Conservation (phyloP, 2,888 invertebrate genomes). For the Linnaemya vulpina region DNA sequence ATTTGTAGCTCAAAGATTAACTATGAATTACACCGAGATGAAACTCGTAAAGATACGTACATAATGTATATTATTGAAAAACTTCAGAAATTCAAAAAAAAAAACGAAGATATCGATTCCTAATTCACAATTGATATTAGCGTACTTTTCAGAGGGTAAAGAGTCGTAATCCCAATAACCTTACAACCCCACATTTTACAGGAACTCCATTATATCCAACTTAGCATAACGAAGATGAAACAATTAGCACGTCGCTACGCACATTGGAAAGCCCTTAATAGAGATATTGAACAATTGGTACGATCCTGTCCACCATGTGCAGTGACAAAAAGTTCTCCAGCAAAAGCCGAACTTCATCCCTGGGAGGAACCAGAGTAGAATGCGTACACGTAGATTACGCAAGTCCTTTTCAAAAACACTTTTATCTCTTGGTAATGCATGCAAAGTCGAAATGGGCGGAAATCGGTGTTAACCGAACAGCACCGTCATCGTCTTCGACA, state of each 20-base stretch:
- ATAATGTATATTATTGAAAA: not conserved
- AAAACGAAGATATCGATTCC: not conserved
- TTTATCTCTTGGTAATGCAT: not conserved
- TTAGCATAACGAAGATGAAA: not conserved
- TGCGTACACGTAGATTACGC: too few species aligned
- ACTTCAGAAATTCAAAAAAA: not conserved
- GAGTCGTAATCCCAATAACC: not conserved
- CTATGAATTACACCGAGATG: constrained; percentile 43
- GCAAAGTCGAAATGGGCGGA: constrained; percentile 1
- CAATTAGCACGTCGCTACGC: too few species aligned
- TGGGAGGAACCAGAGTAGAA: too few species aligned
- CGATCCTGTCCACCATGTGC: too few species aligned
- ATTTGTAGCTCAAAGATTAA: constrained; percentile 46
- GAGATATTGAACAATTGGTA: not conserved
- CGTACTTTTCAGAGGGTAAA: not conserved
- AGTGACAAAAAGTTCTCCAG: too few species aligned
- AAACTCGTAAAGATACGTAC: constrained; percentile 52
- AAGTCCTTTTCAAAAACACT: too few species aligned
- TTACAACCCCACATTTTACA: not conserved
- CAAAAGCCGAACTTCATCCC: too few species aligned
- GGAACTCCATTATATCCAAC: constrained; percentile 4
- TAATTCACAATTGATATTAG: not conserved
- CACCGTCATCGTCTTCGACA: too few species aligned
- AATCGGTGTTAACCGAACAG: too few species aligned
- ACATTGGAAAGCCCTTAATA: not conserved